These are phyloP conservation scores for Ptilorrhoa leucosticta DNA, from an alignment of 2,113 vertebrate species.

Conservation along the genomic window DNA sequence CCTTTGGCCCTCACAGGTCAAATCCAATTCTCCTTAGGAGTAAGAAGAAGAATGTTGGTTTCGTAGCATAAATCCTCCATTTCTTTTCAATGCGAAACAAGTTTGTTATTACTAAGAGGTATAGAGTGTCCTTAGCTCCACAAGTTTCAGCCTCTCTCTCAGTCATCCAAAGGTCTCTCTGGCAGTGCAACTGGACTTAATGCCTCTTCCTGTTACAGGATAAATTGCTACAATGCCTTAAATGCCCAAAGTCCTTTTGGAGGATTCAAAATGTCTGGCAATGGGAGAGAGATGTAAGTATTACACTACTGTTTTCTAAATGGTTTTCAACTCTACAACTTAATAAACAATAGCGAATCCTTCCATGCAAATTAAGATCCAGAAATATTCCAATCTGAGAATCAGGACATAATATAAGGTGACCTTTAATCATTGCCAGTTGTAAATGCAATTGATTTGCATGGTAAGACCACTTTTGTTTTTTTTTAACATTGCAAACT, in stretches of 20 bases:
- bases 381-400: neutral
- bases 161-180: neutral
- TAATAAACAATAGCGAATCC: neutral
- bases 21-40: neutral
- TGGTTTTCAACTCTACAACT: neutral
- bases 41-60: neutral
- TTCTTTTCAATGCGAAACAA: neutral
- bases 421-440: neutral
- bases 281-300: constrained; percentile 98
- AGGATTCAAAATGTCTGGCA: constrained; percentile 99
- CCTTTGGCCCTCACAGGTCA: neutral
- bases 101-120: neutral
- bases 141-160: neutral
- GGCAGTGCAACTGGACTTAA: neutral
- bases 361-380: neutral
- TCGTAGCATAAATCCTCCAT: neutral
- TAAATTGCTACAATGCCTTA: constrained; percentile 98
- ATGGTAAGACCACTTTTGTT: neutral
- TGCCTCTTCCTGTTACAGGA: constrained; percentile 75
- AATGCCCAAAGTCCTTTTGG: constrained; percentile 98
- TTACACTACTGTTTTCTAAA: neutral
- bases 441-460: neutral
- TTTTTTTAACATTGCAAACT: neutral
- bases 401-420: neutral
- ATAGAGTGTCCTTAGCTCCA: neutral